Conservation (phyloP, 1,140 invertebrate genomes). For the Drosophila parvula region DNA sequence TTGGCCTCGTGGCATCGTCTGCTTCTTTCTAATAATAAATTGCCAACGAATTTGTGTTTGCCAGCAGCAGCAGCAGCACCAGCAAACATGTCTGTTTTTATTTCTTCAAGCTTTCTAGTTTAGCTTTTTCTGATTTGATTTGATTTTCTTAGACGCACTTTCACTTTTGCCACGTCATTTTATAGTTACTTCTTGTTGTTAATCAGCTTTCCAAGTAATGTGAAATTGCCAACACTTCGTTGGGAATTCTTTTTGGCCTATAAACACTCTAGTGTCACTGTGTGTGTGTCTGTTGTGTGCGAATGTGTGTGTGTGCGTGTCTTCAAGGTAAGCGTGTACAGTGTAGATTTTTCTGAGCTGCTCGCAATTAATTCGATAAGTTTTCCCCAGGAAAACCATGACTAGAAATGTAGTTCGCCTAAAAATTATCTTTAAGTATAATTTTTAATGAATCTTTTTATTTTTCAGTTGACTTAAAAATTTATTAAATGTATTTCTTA, state of each 20-base stretch:
- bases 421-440: too few species aligned
- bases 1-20: conserved; percentile 57
- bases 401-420: background rate
- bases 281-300: background rate
- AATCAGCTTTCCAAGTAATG: conserved; percentile 50
- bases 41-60: conserved; percentile 78
- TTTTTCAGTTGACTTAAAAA: background rate
- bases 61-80: conserved; percentile 49
- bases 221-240: conserved; percentile 29
- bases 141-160: conserved; percentile 22
- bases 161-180: conserved; percentile 36
- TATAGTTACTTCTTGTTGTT: conserved; percentile 22
- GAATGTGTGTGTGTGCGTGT: background rate
- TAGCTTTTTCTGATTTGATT: conserved; percentile 1
- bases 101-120: conserved; percentile 3
- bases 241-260: conserved; percentile 22
- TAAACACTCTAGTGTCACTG: background rate
- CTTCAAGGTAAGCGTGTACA: conserved; percentile 52
- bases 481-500: background rate
- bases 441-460: too few species aligned
- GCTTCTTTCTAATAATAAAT: conserved; percentile 80
- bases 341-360: conserved; percentile 15
- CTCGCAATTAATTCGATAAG: background rate
- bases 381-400: conserved; percentile 4
- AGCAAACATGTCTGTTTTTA: conserved; percentile 46